Evolutionary conservation across 2,113 vertebrate genomes (phyloP).

Genomic region (Carassius carassius): DNA sequence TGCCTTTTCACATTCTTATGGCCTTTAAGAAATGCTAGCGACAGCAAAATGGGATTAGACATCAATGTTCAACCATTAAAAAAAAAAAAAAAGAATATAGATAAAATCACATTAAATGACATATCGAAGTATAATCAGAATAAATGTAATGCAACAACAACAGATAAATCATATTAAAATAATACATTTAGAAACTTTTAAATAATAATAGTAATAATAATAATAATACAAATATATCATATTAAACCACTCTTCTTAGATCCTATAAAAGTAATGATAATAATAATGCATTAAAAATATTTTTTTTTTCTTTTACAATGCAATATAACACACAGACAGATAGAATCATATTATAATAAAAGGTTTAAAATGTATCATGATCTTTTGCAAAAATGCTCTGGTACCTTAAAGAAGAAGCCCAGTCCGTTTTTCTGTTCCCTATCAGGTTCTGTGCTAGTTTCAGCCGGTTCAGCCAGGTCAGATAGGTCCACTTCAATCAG

Average conservation of each 20-base stretch:
- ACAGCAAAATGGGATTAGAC: not conserved
- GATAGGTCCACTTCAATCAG: constrained; percentile 93
- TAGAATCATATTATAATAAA: not conserved
- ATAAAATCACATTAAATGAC: no score
- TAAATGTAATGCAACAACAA: not conserved
- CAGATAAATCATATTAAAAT: not conserved
- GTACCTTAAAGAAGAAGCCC: constrained; percentile 96
- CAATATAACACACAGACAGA: not conserved
- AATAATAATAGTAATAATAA: not conserved
- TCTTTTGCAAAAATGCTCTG: not conserved
- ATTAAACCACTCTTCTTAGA: no score
- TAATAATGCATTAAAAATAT: not conserved
- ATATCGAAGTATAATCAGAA: not conserved
- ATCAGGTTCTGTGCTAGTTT: constrained; percentile 69
- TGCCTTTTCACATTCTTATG: not conserved
- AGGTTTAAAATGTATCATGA: not conserved
- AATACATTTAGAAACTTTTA: not conserved
- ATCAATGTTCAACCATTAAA: not conserved
- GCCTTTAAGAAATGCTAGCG: not conserved
- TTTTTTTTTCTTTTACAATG: not conserved
- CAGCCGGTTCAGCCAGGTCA: constrained; percentile 78
- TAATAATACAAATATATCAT: not conserved
- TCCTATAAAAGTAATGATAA: not conserved
- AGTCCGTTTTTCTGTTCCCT: constrained; percentile 86
- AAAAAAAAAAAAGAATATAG: no score